Base-by-base conservation (phyloP, 2,888 invertebrate genomes). In the Drosophila mercatorum region DNA sequence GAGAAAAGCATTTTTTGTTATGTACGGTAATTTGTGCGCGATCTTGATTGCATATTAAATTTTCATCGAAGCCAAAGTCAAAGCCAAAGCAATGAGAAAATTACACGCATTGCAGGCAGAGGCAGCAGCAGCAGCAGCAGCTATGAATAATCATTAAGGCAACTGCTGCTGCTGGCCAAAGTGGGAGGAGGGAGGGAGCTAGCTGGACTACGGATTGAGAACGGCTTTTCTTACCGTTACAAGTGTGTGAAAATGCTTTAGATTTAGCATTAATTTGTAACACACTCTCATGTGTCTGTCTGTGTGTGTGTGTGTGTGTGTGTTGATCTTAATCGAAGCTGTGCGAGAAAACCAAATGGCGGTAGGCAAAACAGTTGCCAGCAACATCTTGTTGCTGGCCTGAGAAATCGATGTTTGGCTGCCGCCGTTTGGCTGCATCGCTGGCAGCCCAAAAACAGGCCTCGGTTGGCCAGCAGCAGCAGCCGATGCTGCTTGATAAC, bases 41-140 rank as follows among this genome's bases (percentile, higher is more conserved):
- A 89, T 89, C 89, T 86, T 88, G 89, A 88, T 84, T 87, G 85
- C 88, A 90, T 83, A 88, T 88, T 88, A 88, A 88, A 87, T 84
- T 81, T 83, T 78, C 78, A 78, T 78, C 78, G 77, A 78, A 78
- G 78, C 75, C 77, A 75, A 78, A 78, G 78, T 75, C 78, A 75
- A 75, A 78, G 77, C 78, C 77, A 75, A 46, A 46, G 87, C 88
- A 85, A 82, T 86, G 88, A 88, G 86, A 86, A 88, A 86, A 86
- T 88, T 86, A 87, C 86, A 88, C 86, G 86, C 88, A 86, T 87
- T 78, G 71, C 85, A 60, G 58, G 58, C 62, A 71, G 31, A 34
- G 7, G 69, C 60, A 81, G 53, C 78, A 66, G 44, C 41, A 55
- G 53, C 26, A 51, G 26, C 75, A 69, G 51, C 63, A 65, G 26